phyloP scores from a whole-genome alignment of 2,797 vertebrate species.

The Atherinosoma microstoma region DNA sequence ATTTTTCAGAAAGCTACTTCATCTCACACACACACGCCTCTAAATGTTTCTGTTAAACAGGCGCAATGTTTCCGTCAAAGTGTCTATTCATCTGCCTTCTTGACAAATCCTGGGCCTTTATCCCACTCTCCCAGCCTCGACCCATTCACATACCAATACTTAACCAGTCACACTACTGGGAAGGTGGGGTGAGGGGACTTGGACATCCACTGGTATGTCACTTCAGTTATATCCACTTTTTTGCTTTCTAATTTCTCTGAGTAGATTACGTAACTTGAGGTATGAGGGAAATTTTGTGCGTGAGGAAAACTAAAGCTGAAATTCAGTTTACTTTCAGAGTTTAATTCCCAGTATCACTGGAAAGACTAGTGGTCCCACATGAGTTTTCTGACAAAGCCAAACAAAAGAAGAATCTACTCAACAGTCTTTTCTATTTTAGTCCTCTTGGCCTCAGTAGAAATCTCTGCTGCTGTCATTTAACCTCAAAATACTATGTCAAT shows the following conservation, averaged over 20 bases:
- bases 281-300: constrained; percentile 11
- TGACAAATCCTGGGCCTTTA: constrained; percentile 46
- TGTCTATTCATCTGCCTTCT: constrained; percentile 52
- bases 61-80: constrained; percentile 68
- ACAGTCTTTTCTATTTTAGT: constrained; percentile 20
- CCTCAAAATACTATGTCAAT: constrained; percentile 62
- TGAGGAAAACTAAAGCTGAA: constrained; percentile 11
- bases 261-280: not conserved
- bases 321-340: constrained; percentile 39
- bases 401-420: constrained; percentile 55
- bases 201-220: constrained; percentile 34
- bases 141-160: constrained; percentile 38
- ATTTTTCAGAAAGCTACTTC: too few species aligned
- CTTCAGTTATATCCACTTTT: constrained; percentile 37
- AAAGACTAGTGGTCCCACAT: constrained; percentile 15
- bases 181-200: not conserved
- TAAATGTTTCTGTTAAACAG: constrained; percentile 27
- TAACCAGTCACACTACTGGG: constrained; percentile 36
- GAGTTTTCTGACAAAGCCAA: constrained; percentile 34
- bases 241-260: constrained; percentile 4
- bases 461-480: constrained; percentile 61
- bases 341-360: constrained; percentile 34
- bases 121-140: constrained; percentile 44
- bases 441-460: constrained; percentile 42
- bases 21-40: constrained; percentile 19